phyloP scores from a whole-genome alignment of 2,797 vertebrate genomes.

The Nasua narica region DNA sequence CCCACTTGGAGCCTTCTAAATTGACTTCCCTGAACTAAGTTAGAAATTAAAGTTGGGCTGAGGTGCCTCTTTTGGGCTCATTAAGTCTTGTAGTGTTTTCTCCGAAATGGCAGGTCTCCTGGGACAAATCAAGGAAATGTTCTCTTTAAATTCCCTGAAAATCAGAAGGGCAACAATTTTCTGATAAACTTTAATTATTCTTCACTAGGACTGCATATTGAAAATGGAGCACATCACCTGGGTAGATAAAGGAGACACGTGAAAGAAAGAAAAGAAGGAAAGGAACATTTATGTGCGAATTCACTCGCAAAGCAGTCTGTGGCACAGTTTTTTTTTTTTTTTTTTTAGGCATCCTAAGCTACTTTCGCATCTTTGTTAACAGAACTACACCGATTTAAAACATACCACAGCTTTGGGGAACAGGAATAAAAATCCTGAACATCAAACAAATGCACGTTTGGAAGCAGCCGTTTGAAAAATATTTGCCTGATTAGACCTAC shows the following conservation, averaged over 20 bases:
- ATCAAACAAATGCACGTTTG: not conserved
- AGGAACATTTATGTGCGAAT: not conserved
- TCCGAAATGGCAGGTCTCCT: slow-evolving; percentile 50
- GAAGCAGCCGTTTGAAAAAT: not conserved
- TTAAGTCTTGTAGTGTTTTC: slow-evolving; percentile 48
- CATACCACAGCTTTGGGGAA: not conserved
- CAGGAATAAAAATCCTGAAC: slow-evolving; percentile 17
- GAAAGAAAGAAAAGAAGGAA: not conserved
- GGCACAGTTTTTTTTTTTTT: not conserved
- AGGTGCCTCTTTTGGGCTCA: slow-evolving; percentile 50
- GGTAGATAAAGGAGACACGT: not conserved
- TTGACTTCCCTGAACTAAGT: slow-evolving; percentile 69
- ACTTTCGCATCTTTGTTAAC: not conserved
- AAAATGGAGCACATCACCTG: slow-evolving; percentile 8
- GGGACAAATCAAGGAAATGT: slow-evolving; percentile 21
- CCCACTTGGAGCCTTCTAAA: slow-evolving; percentile 72
- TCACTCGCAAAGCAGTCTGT: not conserved
- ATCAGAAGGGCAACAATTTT: slow-evolving; percentile 42
- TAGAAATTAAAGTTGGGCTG: slow-evolving; percentile 58
- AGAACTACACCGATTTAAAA: slow-evolving; percentile 34
- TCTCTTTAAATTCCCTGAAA: slow-evolving; percentile 55
- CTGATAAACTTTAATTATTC: slow-evolving; percentile 48
- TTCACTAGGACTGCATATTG: slow-evolving; percentile 1
- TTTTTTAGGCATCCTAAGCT: not conserved
- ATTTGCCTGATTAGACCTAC: not conserved